Conservation (phyloP, 2,888 invertebrate genomes). For the Dastarcus helophoroides region DNA sequence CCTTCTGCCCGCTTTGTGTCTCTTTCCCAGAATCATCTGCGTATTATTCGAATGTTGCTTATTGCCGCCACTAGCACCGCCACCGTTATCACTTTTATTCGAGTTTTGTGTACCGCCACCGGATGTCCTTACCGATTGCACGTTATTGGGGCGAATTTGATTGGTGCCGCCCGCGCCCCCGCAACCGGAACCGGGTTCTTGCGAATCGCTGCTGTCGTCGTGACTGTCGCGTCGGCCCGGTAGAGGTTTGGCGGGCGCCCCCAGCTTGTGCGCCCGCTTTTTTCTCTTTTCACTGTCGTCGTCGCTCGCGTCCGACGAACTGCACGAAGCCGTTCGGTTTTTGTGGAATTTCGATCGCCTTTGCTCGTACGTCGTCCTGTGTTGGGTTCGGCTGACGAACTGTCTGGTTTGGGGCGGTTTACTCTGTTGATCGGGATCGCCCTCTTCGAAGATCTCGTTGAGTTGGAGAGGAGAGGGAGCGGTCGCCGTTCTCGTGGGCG, state of each 20-base stretch:
- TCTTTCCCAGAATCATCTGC: conserved; percentile 36
- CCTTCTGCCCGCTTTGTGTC: conserved; percentile 45
- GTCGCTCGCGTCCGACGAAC: conserved; percentile 89
- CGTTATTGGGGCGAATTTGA: conserved; percentile 10
- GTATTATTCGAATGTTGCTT: conserved; percentile 29
- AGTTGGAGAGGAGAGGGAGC: conserved; percentile 32
- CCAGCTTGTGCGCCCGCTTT: conserved; percentile 64
- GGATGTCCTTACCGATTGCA: conserved; percentile 5
- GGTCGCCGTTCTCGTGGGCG: conserved; percentile 34
- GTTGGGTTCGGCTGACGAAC: conserved; percentile 30
- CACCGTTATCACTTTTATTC: conserved; percentile 15
- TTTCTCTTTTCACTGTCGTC: conserved; percentile 73
- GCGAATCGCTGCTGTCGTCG: conserved; percentile 78
- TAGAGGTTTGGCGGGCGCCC: conserved; percentile 35
- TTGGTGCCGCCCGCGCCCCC: conserved; percentile 18
- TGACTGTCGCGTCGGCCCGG: conserved; percentile 59
- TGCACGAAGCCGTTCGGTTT: conserved; percentile 75
- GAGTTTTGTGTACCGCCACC: conserved; percentile 22
- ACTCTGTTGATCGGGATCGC: conserved; percentile 31
- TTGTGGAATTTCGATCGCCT: conserved; percentile 59
- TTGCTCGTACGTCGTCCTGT: conserved; percentile 40
- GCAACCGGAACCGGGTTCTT: conserved; percentile 47
- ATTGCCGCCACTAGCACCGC: conserved; percentile 26
- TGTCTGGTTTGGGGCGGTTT: conserved; percentile 20
- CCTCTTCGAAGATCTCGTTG: conserved; percentile 61